These are phyloP conservation scores for Plectus sambesii DNA, from an alignment of 1,140 invertebrate species.

Conservation along the genomic window DNA sequence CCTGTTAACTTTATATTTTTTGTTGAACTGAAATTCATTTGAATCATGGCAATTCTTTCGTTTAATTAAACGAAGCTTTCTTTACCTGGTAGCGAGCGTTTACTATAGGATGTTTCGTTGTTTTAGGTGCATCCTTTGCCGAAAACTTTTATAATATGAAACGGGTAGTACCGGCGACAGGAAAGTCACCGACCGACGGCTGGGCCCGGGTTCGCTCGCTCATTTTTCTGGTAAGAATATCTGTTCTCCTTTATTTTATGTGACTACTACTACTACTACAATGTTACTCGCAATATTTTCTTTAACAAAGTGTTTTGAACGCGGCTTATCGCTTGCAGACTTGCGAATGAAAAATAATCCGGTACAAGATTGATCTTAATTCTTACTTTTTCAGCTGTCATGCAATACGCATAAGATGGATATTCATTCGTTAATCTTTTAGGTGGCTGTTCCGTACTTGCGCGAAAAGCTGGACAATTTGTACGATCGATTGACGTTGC, in stretches of 20 bases:
- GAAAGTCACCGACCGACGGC: slow-evolving; percentile 6
- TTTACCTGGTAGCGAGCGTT: background rate
- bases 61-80: background rate
- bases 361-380: too few relatives aligned
- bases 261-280: too few relatives aligned
- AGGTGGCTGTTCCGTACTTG: slow-evolving; percentile 32
- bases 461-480: slow-evolving; percentile 29
- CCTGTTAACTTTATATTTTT: too few relatives aligned
- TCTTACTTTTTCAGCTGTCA: too few relatives aligned
- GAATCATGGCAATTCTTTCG: background rate
- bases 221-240: slow-evolving; percentile 25
- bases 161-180: slow-evolving; percentile 19
- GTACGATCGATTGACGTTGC: slow-evolving; percentile 19
- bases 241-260: too few relatives aligned
- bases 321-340: too few relatives aligned
- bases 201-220: slow-evolving; percentile 25
- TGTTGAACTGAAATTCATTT: slow-evolving; percentile 11
- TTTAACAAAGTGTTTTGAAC: slow-evolving; percentile 15
- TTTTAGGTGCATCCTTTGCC: slow-evolving; percentile 38
- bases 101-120: too few relatives aligned
- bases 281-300: too few relatives aligned
- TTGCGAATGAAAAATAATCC: too few relatives aligned
- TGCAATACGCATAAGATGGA: slow-evolving; percentile 4
- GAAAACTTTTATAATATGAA: slow-evolving; percentile 45
- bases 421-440: slow-evolving; percentile 14